A percentile compares a stretch with the other conserved stretches of the same genome.
Conservation (phyloP, 2,797 vertebrate genomes). For the Salmo trutta region DNA sequence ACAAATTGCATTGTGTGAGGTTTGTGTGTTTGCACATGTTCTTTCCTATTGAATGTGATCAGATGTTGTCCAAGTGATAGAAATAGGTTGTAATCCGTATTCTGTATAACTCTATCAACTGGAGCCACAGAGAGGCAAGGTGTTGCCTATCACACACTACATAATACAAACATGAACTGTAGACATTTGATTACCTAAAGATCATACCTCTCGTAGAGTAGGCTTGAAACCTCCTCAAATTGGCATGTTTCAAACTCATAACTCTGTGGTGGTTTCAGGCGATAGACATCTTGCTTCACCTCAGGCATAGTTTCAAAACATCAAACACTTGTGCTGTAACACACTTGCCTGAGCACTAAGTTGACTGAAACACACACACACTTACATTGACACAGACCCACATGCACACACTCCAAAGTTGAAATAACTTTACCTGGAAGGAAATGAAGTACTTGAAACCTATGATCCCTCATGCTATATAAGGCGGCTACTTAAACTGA, state of each 20-base stretch:
- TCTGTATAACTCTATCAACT: conserved; percentile 29
- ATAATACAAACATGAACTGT: conserved; percentile 24
- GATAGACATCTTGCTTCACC: conserved; percentile 79
- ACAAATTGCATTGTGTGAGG: conserved; percentile 75
- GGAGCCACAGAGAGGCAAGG: conserved; percentile 19
- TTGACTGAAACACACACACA: conserved; percentile 53
- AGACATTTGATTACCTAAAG: conserved; percentile 15
- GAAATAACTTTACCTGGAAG: conserved; percentile 65
- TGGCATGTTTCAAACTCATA: conserved; percentile 56
- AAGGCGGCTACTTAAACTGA: conserved; percentile 64
- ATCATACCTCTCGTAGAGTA: conserved; percentile 60
- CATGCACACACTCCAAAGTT: conserved; percentile 50
- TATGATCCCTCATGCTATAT: conserved; percentile 22
- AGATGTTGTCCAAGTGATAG: conserved; percentile 32
- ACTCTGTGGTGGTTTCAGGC: conserved; percentile 69
- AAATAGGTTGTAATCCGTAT: not conserved
- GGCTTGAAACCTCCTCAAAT: conserved; percentile 51
- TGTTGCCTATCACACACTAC: conserved; percentile 13
- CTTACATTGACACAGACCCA: not conserved
- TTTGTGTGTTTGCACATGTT: conserved; percentile 76
- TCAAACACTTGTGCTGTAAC: conserved; percentile 75
- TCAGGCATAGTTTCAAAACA: conserved; percentile 71
- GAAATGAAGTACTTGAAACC: conserved; percentile 24
- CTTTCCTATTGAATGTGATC: conserved; percentile 61
- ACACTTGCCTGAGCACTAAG: conserved; percentile 63